phyloP scores from a whole-genome alignment of 2,888 invertebrate genomes.

The Steinernema hermaphroditum region DNA sequence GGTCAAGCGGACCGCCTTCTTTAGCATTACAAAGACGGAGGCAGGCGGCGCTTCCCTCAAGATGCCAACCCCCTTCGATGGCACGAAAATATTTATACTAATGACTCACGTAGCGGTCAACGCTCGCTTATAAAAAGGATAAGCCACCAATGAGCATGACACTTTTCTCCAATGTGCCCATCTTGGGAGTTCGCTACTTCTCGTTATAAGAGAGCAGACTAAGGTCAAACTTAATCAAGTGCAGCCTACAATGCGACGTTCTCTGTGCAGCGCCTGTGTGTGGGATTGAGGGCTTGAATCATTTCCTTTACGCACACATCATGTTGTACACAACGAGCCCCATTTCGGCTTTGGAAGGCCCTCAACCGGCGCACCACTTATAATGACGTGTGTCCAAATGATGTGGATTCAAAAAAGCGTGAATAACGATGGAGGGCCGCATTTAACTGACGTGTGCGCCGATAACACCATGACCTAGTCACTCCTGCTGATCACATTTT shows the following conservation, averaged over 20 bases:
- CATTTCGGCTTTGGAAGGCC: conserved; percentile 5
- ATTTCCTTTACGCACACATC: conserved; percentile 4
- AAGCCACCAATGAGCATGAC: too few relatives aligned
- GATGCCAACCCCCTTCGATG: not conserved
- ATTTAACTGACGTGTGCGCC: not conserved
- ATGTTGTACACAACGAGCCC: not conserved
- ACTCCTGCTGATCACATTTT: too few relatives aligned
- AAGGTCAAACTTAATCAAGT: too few relatives aligned
- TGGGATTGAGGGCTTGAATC: too few relatives aligned
- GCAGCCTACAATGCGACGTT: too few relatives aligned
- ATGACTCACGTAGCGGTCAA: not conserved
- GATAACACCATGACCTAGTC: not conserved
- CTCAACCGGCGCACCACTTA: not conserved
- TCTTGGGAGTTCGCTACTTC: too few relatives aligned
- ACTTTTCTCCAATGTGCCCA: too few relatives aligned
- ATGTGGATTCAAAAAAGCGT: not conserved
- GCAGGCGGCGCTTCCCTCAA: not conserved
- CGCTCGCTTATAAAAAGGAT: not conserved
- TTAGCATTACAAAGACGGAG: conserved; percentile 1
- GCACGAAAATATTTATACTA: not conserved
- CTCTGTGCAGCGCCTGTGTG: too few relatives aligned
- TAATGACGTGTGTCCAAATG: not conserved
- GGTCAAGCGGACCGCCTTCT: conserved; percentile 23
- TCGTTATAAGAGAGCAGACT: too few relatives aligned
- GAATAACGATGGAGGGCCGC: not conserved